Percentiles rank a stretch among this genome's conserved stretches.
phyloP scores from a whole-genome alignment of 30 jellyfish, hydroid and myxozoan genomes.

The Hydractinia echinata region DNA sequence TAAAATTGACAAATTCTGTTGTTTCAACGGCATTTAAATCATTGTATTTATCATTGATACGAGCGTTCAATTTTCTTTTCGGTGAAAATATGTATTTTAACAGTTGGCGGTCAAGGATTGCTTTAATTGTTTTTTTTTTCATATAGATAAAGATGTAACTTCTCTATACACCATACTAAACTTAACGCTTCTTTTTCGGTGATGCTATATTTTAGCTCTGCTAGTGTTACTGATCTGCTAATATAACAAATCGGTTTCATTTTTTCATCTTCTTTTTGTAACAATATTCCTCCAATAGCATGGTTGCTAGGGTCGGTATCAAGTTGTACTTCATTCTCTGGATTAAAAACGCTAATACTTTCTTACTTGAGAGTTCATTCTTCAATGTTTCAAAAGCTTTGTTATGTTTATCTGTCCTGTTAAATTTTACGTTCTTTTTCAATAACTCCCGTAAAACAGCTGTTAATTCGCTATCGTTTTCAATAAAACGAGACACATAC shows the following conservation, averaged over 20 bases:
- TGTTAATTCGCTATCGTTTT: too few species aligned
- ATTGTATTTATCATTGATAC: not conserved
- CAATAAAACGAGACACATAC: too few species aligned
- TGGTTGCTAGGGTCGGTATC: slow-evolving; percentile 32
- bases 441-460: slow-evolving; percentile 25
- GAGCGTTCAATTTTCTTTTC: too few species aligned
- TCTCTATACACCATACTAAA: slow-evolving; percentile 1
- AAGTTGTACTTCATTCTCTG: slow-evolving; percentile 6
- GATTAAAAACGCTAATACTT: slow-evolving; percentile 24
- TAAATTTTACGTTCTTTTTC: not conserved
- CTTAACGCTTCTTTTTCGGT: too few species aligned
- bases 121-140: too few species aligned
- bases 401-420: not conserved
- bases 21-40: slow-evolving; percentile 6
- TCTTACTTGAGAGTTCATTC: not conserved
- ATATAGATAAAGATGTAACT: too few species aligned
- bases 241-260: slow-evolving; percentile 31
- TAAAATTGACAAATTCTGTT: not conserved
- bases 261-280: slow-evolving; percentile 10
- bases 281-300: slow-evolving; percentile 8
- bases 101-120: too few species aligned
- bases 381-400: slow-evolving; percentile 10
- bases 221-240: slow-evolving; percentile 26
- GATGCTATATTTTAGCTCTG: slow-evolving; percentile 20
- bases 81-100: too few species aligned